phyloP scores from a whole-genome alignment of 1,140 invertebrate genomes.

The Melitaea cinxia region DNA sequence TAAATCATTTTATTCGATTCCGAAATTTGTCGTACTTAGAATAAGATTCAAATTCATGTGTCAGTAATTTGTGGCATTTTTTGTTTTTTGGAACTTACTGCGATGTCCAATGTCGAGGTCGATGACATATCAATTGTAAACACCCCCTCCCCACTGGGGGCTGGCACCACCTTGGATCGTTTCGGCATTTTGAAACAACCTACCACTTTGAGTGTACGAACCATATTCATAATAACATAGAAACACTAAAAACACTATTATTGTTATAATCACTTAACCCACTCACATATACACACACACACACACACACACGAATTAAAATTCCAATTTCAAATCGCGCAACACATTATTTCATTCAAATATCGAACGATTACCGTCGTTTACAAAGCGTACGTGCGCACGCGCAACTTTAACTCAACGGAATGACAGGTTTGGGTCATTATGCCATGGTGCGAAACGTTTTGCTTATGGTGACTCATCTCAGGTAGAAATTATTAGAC shows the following conservation, averaged over 20 bases:
- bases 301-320: neutral
- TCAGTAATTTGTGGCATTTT: neutral
- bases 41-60: neutral
- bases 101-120: constrained; percentile 69
- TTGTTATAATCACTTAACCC: no score
- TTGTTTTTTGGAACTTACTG: constrained; percentile 48
- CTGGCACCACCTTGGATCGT: constrained; percentile 63
- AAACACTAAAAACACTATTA: constrained; percentile 20
- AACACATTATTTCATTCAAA: constrained; percentile 8
- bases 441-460: constrained; percentile 50
- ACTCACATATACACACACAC: constrained; percentile 13
- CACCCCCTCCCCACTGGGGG: constrained; percentile 56
- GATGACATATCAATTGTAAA: constrained; percentile 73
- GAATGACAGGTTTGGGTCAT: constrained; percentile 75
- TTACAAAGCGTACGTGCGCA: constrained; percentile 50
- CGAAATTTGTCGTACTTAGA: neutral
- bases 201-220: constrained; percentile 62
- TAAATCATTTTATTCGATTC: neutral
- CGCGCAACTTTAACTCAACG: constrained; percentile 52
- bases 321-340: constrained; percentile 9
- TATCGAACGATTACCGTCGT: constrained; percentile 13
- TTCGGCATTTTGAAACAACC: constrained; percentile 67
- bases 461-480: constrained; percentile 46
- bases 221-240: constrained; percentile 45
- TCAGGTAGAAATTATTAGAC: constrained; percentile 48